These are phyloP conservation scores for Pterocles gutturalis DNA, from an alignment of 2,113 vertebrate species.

Conservation along the genomic window DNA sequence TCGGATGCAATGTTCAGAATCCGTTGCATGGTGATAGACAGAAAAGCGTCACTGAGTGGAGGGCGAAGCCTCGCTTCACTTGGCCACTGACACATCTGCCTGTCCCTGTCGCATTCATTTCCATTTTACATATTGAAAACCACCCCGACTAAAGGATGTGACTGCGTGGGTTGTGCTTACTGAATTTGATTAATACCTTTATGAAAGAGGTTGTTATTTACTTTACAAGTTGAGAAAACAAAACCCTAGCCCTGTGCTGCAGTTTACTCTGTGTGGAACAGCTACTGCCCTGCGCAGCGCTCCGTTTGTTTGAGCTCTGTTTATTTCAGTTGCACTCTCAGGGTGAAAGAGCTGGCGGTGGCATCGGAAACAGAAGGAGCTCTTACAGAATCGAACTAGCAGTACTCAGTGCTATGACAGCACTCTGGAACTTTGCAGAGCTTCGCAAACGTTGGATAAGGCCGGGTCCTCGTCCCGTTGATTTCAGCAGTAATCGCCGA, in stretches of 20 bases:
- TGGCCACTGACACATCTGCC: constrained; percentile 19
- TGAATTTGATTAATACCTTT: constrained; percentile 22
- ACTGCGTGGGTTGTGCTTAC: background rate
- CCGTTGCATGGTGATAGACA: background rate
- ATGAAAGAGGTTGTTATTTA: constrained; percentile 27
- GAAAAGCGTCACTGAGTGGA: background rate
- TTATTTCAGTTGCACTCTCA: background rate
- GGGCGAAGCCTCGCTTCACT: constrained; percentile 12
- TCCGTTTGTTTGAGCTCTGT: background rate
- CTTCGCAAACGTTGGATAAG: background rate
- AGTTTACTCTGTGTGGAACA: background rate
- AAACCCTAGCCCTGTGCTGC: background rate
- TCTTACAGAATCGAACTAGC: background rate
- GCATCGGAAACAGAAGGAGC: background rate
- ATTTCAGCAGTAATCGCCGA: background rate
- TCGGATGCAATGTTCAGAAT: background rate
- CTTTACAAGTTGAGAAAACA: background rate
- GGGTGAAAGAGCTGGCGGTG: background rate
- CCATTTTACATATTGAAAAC: background rate
- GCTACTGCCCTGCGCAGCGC: background rate
- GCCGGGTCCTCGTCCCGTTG: background rate
- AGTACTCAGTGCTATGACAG: background rate
- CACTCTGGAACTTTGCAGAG: background rate
- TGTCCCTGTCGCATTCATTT: background rate
- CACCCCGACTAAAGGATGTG: background rate